These are phyloP conservation scores for Megatriorchis doriae DNA, from an alignment of 2,113 vertebrate species.

Conservation along the genomic window DNA sequence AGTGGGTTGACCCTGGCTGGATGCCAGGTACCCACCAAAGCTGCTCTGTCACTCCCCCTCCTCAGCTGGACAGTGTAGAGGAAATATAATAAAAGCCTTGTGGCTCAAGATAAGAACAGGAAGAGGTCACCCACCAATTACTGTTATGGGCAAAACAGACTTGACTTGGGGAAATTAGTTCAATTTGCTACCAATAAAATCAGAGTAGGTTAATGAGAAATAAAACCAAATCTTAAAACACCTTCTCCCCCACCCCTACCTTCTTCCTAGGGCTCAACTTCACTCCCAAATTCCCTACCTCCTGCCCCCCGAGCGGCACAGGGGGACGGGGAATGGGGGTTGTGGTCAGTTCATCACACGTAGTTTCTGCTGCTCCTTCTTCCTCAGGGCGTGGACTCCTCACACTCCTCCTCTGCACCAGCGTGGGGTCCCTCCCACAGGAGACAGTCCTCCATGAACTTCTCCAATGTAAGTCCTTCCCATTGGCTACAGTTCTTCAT, in stretches of 20 bases:
- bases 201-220: neutral
- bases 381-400: neutral
- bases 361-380: neutral
- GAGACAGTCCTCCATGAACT: neutral
- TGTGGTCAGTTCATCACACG: neutral
- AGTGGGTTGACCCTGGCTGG: neutral
- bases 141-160: neutral
- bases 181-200: neutral
- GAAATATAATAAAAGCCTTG: neutral
- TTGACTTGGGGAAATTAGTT: neutral
- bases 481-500: neutral
- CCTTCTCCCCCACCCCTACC: neutral
- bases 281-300: accelerated
- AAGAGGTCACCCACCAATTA: neutral
- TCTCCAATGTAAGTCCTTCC: neutral
- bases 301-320: accelerated
- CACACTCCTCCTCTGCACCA: neutral
- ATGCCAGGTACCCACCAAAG: neutral
- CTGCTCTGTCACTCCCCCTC: neutral
- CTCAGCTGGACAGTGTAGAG: neutral
- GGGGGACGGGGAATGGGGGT: neutral
- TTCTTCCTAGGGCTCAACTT: neutral
- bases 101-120: neutral
- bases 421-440: accelerated
- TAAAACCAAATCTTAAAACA: neutral